phyloP scores from a whole-genome alignment of 2,113 vertebrate species.

The Ardeotis arabs region DNA sequence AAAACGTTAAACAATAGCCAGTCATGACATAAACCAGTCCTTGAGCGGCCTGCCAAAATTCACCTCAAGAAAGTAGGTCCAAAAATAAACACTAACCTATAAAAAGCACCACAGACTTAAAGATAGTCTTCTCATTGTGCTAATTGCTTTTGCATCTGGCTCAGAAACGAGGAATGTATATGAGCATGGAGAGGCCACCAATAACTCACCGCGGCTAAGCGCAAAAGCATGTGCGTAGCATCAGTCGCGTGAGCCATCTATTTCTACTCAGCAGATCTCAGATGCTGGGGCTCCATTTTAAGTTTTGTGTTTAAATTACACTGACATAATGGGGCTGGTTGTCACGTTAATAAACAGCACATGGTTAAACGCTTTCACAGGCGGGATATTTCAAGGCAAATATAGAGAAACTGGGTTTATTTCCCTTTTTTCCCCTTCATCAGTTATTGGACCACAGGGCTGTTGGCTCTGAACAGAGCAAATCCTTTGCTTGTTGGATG shows the following conservation, averaged over 20 bases:
- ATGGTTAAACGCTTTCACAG: not conserved
- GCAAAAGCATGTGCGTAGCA: not conserved
- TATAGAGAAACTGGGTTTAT: not conserved
- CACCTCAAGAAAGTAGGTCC: conserved; percentile 48
- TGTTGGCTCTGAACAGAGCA: not conserved
- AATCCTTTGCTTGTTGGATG: not conserved
- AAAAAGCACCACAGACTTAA: conserved; percentile 38
- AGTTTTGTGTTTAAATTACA: not conserved
- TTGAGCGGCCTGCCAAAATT: conserved; percentile 25
- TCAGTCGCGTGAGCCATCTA: not conserved
- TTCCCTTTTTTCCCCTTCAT: not conserved
- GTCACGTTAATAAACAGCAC: not conserved
- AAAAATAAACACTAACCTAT: conserved; percentile 62
- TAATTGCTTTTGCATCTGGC: conserved; percentile 65
- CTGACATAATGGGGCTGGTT: not conserved
- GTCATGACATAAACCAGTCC: conserved; percentile 49
- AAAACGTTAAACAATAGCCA: conserved; percentile 50
- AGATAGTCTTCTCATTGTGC: not conserved
- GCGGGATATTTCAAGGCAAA: not conserved
- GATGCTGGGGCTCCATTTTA: not conserved
- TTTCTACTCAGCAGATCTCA: not conserved
- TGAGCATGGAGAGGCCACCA: conserved; percentile 18
- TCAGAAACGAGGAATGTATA: not conserved
- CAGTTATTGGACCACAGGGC: not conserved
- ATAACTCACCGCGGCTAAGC: conserved; percentile 5